Evolutionary conservation across 2,113 vertebrate genomes (phyloP).

Genomic region (Xiphorhynchus elegans): DNA sequence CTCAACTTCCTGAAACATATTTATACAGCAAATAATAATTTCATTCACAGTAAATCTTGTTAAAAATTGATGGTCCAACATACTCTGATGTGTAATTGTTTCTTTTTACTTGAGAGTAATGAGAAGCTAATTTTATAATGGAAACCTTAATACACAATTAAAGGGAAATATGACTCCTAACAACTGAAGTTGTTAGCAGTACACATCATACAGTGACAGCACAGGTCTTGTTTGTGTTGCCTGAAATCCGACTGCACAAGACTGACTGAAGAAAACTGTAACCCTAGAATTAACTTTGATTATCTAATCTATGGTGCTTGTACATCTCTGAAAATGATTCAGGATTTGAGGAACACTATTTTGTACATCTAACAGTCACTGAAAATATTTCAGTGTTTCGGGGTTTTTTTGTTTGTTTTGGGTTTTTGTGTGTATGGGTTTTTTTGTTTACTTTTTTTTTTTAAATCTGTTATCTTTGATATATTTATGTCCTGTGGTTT

Average conservation of each 20-base stretch:
- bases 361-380: neutral
- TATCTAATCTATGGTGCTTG: neutral
- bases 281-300: neutral
- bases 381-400: neutral
- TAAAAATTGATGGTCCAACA: neutral
- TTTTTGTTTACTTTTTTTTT: neutral
- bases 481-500: neutral
- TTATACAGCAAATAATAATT: neutral
- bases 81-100: neutral
- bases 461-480: neutral
- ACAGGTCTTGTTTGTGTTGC: neutral
- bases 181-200: neutral
- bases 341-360: neutral
- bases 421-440: too few species aligned
- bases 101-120: neutral
- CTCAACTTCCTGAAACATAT: neutral
- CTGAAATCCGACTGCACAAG: neutral
- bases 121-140: neutral
- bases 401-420: too few species aligned
- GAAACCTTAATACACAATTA: neutral
- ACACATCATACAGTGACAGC: neutral
- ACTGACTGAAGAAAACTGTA: neutral
- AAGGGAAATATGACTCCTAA: neutral
- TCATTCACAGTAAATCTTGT: neutral
- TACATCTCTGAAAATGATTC: neutral